Base-by-base conservation (phyloP, 2,888 invertebrate species). In the Phoronis australis region DNA sequence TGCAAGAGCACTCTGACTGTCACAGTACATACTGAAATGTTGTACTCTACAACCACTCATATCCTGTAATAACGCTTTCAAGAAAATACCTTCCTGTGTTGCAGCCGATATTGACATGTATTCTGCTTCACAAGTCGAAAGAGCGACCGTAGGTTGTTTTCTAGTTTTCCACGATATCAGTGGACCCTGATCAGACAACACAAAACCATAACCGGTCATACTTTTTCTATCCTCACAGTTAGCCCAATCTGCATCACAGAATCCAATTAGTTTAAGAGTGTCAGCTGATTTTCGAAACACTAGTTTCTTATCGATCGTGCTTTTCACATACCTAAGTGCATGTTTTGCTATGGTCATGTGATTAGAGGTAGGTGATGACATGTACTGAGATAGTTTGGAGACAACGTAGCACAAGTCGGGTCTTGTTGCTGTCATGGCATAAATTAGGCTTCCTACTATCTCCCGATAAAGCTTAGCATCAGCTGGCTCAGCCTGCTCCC, bases 41-140 rank as follows among this genome's bases (percentile, higher is more conserved):
- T 15, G 9, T 12, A 31, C 31, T 31, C 31, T 15, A 31, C 31
- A 31, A 31, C 15, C 5, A 41, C 22, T 4, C 9, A 47, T 42
- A 24, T 42, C 42, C 12, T 42, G 22, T 31, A 27, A 6, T 18
- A 42, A 37, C 39, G 37, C 37, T 1, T 2, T 12, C 1, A 51
- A 35, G 24, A 20, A 47, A 3, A 54, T 22, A 9, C 42, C 43
- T 42, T 59, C 62, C 45, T 59, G 53, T 9, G 53, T 50, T 20
- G 57, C 52, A 21, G 50, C 47, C 31, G 51, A 45, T n/a, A 54
- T 35, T 18, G 60, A 55, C 45, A 56, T 58, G 38, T 60, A 63
- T 42, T 61, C 62, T 15, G 58, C 56, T 46, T 63, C 62, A 42
- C 54, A 51, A 18, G 62, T 53, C 6, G 55, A 57, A 1, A 53